A percentile compares a stretch with the other conserved stretches of the same genome.
Evolutionary conservation across 2,113 vertebrate species (phyloP).

Genomic region (Phalacrocorax carbo): DNA sequence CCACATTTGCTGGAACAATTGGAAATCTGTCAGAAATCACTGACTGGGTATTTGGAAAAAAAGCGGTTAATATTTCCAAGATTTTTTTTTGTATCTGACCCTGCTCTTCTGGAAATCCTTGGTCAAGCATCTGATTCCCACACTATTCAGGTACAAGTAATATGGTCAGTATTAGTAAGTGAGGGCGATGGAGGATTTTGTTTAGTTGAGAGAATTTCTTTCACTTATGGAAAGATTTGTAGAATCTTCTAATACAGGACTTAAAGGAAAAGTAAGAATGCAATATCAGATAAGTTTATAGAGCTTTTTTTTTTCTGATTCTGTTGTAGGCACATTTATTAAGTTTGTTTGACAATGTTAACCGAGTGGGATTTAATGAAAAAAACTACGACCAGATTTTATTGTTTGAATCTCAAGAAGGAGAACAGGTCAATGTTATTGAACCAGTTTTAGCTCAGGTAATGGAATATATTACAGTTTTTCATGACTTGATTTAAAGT

Average conservation of each 20-base stretch:
- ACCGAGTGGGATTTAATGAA: slow-evolving; percentile 71
- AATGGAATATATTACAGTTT: slow-evolving; percentile 38
- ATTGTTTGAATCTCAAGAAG: slow-evolving; percentile 74
- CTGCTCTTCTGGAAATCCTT: slow-evolving; percentile 81
- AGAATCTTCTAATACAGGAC: not conserved
- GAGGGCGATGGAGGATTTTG: not conserved
- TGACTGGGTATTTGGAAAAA: slow-evolving; percentile 81
- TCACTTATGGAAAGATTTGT: not conserved
- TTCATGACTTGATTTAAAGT: slow-evolving; percentile 19
- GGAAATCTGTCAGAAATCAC: slow-evolving; percentile 83
- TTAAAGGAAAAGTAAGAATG: not conserved
- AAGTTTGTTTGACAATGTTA: slow-evolving; percentile 76
- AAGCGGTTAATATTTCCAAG: slow-evolving; percentile 80
- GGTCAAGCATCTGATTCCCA: slow-evolving; percentile 83
- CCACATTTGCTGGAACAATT: slow-evolving; percentile 80
- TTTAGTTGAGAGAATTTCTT: not conserved
- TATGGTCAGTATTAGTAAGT: not conserved
- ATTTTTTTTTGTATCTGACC: slow-evolving; percentile 84
- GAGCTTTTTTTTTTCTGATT: not conserved
- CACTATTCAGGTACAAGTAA: slow-evolving; percentile 78
- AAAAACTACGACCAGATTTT: slow-evolving; percentile 75
- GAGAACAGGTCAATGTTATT: slow-evolving; percentile 69
- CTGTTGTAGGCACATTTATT: slow-evolving; percentile 67
- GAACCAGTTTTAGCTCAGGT: slow-evolving; percentile 74
- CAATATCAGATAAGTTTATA: not conserved